phyloP scores from a whole-genome alignment of 2,797 vertebrate genomes.

The Eurystomus glaucurus region DNA sequence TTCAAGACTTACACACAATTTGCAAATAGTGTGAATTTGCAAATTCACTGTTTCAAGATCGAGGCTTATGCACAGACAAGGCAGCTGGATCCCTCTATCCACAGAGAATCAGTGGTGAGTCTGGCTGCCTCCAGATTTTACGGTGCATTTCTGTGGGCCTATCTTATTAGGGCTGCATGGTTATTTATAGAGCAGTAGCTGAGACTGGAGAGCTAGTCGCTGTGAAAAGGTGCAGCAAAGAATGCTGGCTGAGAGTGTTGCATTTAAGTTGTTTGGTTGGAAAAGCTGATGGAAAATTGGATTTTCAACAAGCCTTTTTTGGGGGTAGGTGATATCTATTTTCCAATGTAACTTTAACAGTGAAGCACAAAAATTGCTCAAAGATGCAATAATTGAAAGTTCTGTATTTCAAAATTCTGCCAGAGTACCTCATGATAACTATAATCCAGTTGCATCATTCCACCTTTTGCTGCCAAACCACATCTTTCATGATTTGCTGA shows the following conservation, averaged over 20 bases:
- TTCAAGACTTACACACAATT: background rate
- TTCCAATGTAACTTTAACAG: background rate
- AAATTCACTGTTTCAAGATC: background rate
- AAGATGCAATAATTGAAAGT: background rate
- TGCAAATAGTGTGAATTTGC: background rate
- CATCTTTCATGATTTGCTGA: background rate
- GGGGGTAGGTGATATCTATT: accelerated
- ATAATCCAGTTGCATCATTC: background rate
- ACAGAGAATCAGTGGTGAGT: background rate
- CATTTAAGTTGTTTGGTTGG: background rate
- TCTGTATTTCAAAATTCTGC: background rate
- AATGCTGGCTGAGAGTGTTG: background rate
- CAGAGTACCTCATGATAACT: background rate
- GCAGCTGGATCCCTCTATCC: background rate
- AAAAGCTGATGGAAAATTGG: background rate
- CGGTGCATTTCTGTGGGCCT: background rate
- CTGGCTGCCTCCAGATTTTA: background rate
- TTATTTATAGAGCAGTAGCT: background rate
- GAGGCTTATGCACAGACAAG: background rate
- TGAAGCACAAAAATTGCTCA: background rate
- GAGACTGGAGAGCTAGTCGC: background rate
- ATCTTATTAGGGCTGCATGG: background rate
- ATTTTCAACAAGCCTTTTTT: background rate
- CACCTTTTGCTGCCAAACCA: background rate
- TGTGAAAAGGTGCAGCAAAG: background rate